Evolutionary conservation across 2,113 vertebrate genomes (phyloP), one percentile per base, ranked within the genome.

Genomic region (Casuarius casuarius): DNA sequence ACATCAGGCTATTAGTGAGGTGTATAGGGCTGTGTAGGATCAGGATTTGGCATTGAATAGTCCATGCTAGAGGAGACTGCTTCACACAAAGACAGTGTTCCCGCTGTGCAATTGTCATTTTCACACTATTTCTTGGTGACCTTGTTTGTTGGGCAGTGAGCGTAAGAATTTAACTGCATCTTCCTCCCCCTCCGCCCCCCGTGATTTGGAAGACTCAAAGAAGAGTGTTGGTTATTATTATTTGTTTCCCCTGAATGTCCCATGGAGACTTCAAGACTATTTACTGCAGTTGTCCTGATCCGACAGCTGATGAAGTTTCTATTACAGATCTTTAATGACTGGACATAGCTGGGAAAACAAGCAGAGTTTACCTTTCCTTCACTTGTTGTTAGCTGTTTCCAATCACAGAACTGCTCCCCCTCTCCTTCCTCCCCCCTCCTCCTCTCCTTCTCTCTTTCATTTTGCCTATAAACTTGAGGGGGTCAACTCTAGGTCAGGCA

Each of bases 241-340:
- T 66, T 90, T 85, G 25, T 77, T 81, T 92, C 62, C 67, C 58
- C 56, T 67, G 70, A 79, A n/a, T 31, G 67, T 56, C 54, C 84
- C 84, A 29, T 26, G 29, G 90, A 97, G 92, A 89, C 66, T 87
- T 79, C 74, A 78, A 83, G 85, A 54, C 58, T 93, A 91, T 95
- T 94, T 95, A 87, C 73, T 87, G 71, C 72, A 70, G n/a, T 33
- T 51, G 46, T 92, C 87, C 75, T 72, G 48, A 91, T 48, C 29
- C 0, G 11, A 80, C 42, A 91, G 84, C 49, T 82, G 63, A 85
- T 87, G 94, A 68, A 75, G 81, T 67, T 93, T 52, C 75, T 52
- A 51, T 93, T 90, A 70, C 31, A 48, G 44, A 62, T 48, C 48
- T 87, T 91, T 90, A 95, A 81, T 58, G 92, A 87, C 31, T 70